A percentile compares a stretch with the other conserved stretches of the same genome.
Evolutionary conservation across 2,888 invertebrate genomes (phyloP).

Genomic region (Aphodius sticticus): DNA sequence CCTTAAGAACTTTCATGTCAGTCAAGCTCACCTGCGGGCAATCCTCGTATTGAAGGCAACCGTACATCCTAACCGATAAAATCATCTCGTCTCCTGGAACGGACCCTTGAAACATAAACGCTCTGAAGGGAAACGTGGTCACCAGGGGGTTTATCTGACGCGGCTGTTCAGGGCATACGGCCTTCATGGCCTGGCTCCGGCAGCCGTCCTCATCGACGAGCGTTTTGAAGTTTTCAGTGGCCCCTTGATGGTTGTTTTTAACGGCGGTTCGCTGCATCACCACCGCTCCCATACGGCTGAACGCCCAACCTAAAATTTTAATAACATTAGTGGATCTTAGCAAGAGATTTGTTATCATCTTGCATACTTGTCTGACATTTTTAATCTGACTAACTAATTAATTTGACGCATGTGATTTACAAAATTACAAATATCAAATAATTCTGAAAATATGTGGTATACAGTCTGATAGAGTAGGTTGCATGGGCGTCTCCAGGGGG

Average conservation of each 20-base stretch:
- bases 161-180: constrained; percentile 60
- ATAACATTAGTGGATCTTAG: background rate
- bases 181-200: constrained; percentile 60
- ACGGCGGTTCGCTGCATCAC: constrained; percentile 53
- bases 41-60: constrained; percentile 54
- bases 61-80: constrained; percentile 64
- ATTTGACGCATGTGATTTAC: too few species aligned
- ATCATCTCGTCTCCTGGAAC: constrained; percentile 66
- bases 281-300: constrained; percentile 65
- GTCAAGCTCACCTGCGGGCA: background rate
- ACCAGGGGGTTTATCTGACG: constrained; percentile 57
- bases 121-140: constrained; percentile 61
- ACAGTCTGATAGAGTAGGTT: too few species aligned
- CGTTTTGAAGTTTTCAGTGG: constrained; percentile 53
- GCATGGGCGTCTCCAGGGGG: too few species aligned
- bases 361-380: too few species aligned
- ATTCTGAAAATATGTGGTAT: too few species aligned
- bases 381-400: too few species aligned
- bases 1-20: background rate
- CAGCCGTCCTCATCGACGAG: constrained; percentile 62
- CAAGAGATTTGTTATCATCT: too few species aligned
- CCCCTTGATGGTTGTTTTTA: constrained; percentile 47
- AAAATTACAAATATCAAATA: too few species aligned
- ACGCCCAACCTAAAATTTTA: constrained; percentile 61
- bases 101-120: constrained; percentile 69